Base-by-base conservation (phyloP, 2,888 invertebrate species). In the Aromia moschata region DNA sequence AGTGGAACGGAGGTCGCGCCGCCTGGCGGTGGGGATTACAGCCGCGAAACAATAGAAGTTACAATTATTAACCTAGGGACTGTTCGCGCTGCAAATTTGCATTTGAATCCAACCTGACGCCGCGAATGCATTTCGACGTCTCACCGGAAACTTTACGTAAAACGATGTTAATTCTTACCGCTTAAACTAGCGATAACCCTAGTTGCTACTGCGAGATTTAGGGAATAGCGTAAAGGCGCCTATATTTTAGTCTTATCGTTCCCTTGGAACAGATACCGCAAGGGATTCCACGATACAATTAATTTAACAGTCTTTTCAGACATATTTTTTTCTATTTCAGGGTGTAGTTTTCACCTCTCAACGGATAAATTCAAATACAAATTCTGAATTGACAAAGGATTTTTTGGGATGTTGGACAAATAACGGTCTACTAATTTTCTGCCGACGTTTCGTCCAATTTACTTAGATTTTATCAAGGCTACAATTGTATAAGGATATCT, bases 1-100 rank as follows among this genome's bases (percentile, higher is more conserved):
- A 64, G 67, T 62, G 60, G 64, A 62, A 65, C 64, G 59, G 60
- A 53, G 61, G 63, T 67, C 41, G 53, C 41, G 53, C 47, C 60
- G 61, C 56, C 60, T 58, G 62, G 60, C 53, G 64, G 60, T 53
- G 64, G 65, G 60, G 60, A 67, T 67, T 65, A 61, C 63, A 37
- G 47, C 52, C 41, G 33, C 59, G 63, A 68, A 70, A 70, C 70
- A 67, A 70, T 69, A 58, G 67, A 56, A 63, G 52, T 62, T 67
- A 60, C 64, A 68, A 62, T 60, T 67, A 70, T 67, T 64, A 66
- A 65, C 60, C 62, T 41, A 36, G 43, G 57, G 54, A 54, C 58
- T 61, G 57, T 64, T 61, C 58, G 53, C 64, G 52, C 41, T 56
- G 41, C 47, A 60, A 57, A 65, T 65, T 67, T 67, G 60, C 62